Percentiles rank a stretch among this genome's conserved stretches.
Conservation (phyloP, 2,888 invertebrate genomes). For the Polydesmus complanatus region DNA sequence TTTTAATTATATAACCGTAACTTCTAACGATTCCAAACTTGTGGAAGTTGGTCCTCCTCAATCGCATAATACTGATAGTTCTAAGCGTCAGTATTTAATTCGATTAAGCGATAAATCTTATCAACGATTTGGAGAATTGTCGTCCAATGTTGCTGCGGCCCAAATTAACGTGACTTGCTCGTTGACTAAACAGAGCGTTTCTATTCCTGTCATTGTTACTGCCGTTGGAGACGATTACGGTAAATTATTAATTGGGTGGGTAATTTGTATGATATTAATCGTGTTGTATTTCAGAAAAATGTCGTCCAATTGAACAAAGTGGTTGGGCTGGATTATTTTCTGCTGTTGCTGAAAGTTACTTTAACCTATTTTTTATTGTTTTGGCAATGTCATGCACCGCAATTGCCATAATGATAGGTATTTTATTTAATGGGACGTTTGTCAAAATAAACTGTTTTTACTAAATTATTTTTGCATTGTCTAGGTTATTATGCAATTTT, state of each 20-base stretch:
- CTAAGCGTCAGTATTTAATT: not conserved
- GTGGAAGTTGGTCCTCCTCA: not conserved
- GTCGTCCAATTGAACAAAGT: not conserved
- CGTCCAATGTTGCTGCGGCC: not conserved
- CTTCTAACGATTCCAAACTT: conserved; percentile 1
- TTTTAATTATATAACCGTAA: conserved; percentile 9
- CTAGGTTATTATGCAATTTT: conserved; percentile 7
- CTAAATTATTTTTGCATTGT: too few species aligned
- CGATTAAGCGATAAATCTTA: not conserved
- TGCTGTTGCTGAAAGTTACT: conserved; percentile 10
- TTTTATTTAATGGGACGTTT: not conserved
- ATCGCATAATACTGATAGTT: not conserved
- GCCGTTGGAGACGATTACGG: not conserved
- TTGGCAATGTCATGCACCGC: conserved; percentile 1
- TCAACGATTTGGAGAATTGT: not conserved
- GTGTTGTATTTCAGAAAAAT: conserved; percentile 3
- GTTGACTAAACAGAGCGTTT: conserved; percentile 4
- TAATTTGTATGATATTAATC: not conserved
- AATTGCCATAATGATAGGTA: conserved; percentile 10
- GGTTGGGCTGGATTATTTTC: conserved; percentile 10
- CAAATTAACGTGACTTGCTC: not conserved
- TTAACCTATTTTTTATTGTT: not conserved
- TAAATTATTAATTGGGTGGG: not conserved
- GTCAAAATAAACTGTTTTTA: too few species aligned
- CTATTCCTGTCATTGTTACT: conserved; percentile 3